Conservation (phyloP, 2,113 vertebrate species). For the Argyrosomus japonicus region DNA sequence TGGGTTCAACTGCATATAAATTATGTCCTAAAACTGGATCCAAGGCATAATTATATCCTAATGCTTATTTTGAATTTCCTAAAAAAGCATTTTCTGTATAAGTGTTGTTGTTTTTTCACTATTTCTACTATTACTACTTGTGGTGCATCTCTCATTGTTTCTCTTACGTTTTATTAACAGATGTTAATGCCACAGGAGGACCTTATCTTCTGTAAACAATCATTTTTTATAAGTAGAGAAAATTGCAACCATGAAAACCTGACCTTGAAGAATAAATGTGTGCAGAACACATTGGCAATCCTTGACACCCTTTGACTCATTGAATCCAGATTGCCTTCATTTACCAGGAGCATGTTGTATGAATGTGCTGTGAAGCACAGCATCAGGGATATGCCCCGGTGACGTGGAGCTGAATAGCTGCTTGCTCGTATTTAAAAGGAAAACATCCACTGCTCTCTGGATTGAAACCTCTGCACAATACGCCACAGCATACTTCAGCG, state of each 20-base stretch:
- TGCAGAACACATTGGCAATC: slow-evolving; percentile 4
- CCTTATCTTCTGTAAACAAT: neutral
- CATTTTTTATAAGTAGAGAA: neutral
- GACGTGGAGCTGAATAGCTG: slow-evolving; percentile 41
- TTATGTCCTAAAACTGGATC: neutral
- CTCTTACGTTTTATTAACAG: neutral
- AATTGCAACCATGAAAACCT: slow-evolving; percentile 8
- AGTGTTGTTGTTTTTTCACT: neutral
- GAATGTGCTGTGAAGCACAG: slow-evolving; percentile 40
- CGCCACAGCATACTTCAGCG: slow-evolving; percentile 2
- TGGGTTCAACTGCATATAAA: neutral
- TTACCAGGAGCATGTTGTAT: slow-evolving; percentile 19
- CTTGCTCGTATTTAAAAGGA: slow-evolving; percentile 39
- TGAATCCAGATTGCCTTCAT: slow-evolving; percentile 32
- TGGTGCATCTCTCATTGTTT: neutral
- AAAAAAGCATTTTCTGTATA: neutral
- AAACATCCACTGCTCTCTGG: slow-evolving; percentile 31
- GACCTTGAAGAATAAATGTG: neutral
- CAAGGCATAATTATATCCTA: no score
- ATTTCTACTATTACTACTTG: neutral
- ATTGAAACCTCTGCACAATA: slow-evolving; percentile 40
- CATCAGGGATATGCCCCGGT: slow-evolving; percentile 2
- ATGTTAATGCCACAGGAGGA: neutral
- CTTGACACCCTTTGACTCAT: slow-evolving; percentile 26
- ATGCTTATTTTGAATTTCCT: neutral